A percentile compares a stretch with the other conserved stretches of the same genome.
Evolutionary conservation across 2,113 vertebrate species (phyloP).

Genomic region (Ploceus nigricollis): DNA sequence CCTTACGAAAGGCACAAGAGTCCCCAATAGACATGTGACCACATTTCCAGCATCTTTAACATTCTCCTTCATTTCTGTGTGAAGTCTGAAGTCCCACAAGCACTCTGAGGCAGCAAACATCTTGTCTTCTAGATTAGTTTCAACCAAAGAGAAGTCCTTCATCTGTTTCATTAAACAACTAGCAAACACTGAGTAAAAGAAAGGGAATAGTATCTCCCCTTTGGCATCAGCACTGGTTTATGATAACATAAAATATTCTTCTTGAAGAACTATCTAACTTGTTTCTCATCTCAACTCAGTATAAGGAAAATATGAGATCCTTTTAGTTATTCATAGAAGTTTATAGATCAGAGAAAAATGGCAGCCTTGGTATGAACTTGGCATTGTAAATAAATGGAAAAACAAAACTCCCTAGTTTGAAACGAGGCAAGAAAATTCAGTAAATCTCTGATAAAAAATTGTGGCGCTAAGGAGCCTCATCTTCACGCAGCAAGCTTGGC

Average conservation of each 20-base stretch:
- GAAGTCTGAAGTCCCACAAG: background rate
- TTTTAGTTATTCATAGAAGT: background rate
- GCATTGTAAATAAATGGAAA: background rate
- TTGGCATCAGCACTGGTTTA: background rate
- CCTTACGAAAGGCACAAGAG: background rate
- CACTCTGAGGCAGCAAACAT: background rate
- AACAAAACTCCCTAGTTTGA: background rate
- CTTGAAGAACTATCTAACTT: background rate
- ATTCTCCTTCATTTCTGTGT: background rate
- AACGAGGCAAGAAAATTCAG: background rate
- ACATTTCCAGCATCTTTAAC: background rate
- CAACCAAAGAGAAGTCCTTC: background rate
- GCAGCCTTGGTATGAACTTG: background rate
- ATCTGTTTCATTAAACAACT: background rate
- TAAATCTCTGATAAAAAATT: background rate
- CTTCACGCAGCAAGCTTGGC: background rate
- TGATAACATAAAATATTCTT: background rate
- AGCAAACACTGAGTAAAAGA: background rate
- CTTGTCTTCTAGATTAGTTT: background rate
- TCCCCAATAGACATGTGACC: accelerated
- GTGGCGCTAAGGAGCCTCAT: background rate
- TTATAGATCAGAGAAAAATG: background rate
- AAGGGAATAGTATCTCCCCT: background rate
- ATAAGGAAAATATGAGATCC: background rate
- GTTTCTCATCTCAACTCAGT: background rate